Base-by-base conservation (phyloP, 2,888 invertebrate species). In the Nemoura dubitans region DNA sequence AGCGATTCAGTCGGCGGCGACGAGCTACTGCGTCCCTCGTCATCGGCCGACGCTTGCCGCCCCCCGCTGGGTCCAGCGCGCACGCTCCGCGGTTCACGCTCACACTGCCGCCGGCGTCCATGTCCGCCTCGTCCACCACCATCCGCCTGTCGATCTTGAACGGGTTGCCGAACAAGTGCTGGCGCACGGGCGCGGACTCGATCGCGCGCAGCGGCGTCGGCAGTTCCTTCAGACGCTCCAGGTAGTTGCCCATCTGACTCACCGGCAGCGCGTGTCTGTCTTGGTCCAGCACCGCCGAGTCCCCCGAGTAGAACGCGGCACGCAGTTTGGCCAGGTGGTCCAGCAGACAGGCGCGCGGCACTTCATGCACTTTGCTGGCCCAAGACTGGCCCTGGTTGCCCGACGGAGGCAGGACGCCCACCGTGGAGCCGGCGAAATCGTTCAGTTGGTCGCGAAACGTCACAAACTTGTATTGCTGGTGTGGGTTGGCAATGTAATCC, bases 91-190 rank as follows among this genome's bases (percentile, higher is more conserved):
- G 82, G 92, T 91, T 76, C 91, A 91, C 90, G 83, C 89, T 89
- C 26, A 89, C 87, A 43, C 90, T 88, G 42, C 89, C 88, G n/a
- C 89, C 89, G 10, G 96, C 95, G 89, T 98, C 98, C 88, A 98
- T 95, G 92, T 99, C 99, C 27, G 99, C 98, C 92, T 99, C 99
- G 92, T 99, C 99, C 77, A 99, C 97, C 96, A 97, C 97, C 93
- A 98, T 97, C 89, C 96, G 95, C 93, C 99, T 99, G 91, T 99
- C 99, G 90, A 99, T 98, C 92, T 99, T 99, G 92, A 99, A 99
- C 0, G 99, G 99, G 93, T 99, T 99, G 86, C 99, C 99, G 91
- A 99, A 99, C 97, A 99, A 99, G 90, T 99, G 99, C 90, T 98
- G 97, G 21, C 99, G 93, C 82, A 98, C 98, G 3, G 99, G 98